phyloP scores from a whole-genome alignment of 2,113 vertebrate species.

The Phylloscopus trochiloides region DNA sequence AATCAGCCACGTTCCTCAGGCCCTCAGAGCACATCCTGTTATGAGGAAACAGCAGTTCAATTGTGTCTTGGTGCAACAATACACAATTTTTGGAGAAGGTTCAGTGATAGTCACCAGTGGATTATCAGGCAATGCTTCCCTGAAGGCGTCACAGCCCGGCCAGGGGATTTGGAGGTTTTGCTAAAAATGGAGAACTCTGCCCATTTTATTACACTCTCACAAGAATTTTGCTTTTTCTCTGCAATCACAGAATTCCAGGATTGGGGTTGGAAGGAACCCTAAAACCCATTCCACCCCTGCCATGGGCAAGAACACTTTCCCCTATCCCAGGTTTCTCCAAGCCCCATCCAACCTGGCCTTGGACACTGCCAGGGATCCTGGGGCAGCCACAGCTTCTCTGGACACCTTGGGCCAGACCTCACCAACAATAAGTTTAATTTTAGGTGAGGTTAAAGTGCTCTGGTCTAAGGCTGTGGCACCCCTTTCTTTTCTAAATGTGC shows the following conservation, averaged over 20 bases:
- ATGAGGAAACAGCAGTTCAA: not conserved
- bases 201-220: not conserved
- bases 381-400: not conserved
- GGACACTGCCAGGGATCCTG: not conserved
- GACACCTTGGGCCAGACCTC: not conserved
- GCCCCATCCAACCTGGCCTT: accelerated
- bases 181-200: not conserved
- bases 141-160: not conserved
- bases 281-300: accelerated
- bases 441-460: not conserved
- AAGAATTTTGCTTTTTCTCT: not conserved
- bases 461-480: not conserved
- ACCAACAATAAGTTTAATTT: not conserved
- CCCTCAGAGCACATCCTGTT: not conserved
- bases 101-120: not conserved
- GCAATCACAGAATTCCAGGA: no score
- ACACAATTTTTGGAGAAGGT: not conserved
- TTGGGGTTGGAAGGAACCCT: no score
- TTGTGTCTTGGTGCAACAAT: not conserved
- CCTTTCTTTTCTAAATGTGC: not conserved
- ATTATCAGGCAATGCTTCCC: not conserved
- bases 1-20: not conserved
- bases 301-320: not conserved
- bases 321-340: accelerated
- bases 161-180: not conserved